A percentile compares a stretch with the other conserved stretches of the same genome.
These are phyloP conservation scores for Lordiphosa mommai DNA, from an alignment of 1,140 invertebrate species.

Conservation along the genomic window DNA sequence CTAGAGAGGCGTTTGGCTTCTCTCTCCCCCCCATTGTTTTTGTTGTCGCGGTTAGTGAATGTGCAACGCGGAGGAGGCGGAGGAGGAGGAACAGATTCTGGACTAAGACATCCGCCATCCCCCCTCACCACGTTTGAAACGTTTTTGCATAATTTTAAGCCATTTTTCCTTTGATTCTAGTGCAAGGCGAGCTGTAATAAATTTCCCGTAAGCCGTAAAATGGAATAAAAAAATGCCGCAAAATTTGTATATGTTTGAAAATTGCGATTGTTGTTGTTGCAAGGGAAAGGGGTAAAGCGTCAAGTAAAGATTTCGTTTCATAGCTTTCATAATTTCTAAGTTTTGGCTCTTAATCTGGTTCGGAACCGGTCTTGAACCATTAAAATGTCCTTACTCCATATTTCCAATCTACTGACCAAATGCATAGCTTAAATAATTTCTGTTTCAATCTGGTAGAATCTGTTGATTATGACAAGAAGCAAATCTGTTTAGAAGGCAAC, in stretches of 20 bases:
- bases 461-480: no score
- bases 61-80: constrained; percentile 5
- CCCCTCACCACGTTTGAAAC: constrained; percentile 4
- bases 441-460: no score
- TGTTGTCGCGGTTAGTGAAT: constrained; percentile 25
- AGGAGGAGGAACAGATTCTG: not conserved
- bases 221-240: constrained; percentile 27
- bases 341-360: no score
- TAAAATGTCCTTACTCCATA: no score
- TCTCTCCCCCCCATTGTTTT: constrained; percentile 29
- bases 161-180: constrained; percentile 16
- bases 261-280: not conserved
- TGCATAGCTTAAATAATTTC: no score
- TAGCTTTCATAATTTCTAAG: no score
- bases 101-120: not conserved
- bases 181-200: constrained; percentile 21
- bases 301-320: no score
- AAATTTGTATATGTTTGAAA: constrained; percentile 10
- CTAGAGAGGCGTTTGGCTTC: not conserved
- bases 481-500: no score
- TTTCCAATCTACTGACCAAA: no score
- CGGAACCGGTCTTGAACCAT: no score
- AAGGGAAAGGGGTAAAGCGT: not conserved
- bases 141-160: constrained; percentile 45
- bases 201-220: constrained; percentile 43